A percentile compares a stretch with the other conserved stretches of the same genome.
phyloP scores from a whole-genome alignment of 2,113 vertebrate species.

The Mixornis gularis region DNA sequence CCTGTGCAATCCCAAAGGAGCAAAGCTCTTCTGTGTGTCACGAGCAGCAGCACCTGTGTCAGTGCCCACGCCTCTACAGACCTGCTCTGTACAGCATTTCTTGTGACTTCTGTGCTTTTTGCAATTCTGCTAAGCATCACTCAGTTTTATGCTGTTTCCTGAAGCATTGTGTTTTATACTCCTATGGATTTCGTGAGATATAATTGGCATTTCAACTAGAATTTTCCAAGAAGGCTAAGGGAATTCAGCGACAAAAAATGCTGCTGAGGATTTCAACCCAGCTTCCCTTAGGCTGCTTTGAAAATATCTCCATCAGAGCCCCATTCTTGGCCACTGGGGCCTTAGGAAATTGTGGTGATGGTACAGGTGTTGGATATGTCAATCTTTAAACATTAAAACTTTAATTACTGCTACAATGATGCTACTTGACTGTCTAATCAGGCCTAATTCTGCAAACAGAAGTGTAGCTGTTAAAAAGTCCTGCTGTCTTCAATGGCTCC shows the following conservation, averaged over 20 bases:
- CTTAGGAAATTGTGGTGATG: background rate
- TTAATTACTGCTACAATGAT: background rate
- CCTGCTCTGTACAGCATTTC: background rate
- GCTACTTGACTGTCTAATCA: background rate
- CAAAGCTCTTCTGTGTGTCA: background rate
- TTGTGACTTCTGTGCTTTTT: slow-evolving; percentile 15
- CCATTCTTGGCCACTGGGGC: background rate
- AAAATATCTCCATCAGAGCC: slow-evolving; percentile 1
- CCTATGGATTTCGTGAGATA: background rate
- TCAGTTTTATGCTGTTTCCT: slow-evolving; percentile 1
- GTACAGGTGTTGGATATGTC: background rate
- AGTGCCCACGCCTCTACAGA: background rate
- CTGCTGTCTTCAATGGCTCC: background rate
- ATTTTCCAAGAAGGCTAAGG: slow-evolving; percentile 45
- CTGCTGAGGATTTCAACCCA: background rate
- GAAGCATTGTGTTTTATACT: slow-evolving; percentile 14
- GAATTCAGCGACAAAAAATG: background rate
- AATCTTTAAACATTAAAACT: background rate
- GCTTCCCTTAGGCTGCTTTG: slow-evolving; percentile 29
- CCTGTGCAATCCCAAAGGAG: background rate
- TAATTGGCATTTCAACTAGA: background rate
- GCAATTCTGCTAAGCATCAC: slow-evolving; percentile 1
- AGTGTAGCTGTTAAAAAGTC: background rate
- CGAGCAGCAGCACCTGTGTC: background rate
- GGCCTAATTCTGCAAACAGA: background rate